Base-by-base conservation (phyloP, 2,797 vertebrate genomes). In the Acrossocheilus fasciatus region DNA sequence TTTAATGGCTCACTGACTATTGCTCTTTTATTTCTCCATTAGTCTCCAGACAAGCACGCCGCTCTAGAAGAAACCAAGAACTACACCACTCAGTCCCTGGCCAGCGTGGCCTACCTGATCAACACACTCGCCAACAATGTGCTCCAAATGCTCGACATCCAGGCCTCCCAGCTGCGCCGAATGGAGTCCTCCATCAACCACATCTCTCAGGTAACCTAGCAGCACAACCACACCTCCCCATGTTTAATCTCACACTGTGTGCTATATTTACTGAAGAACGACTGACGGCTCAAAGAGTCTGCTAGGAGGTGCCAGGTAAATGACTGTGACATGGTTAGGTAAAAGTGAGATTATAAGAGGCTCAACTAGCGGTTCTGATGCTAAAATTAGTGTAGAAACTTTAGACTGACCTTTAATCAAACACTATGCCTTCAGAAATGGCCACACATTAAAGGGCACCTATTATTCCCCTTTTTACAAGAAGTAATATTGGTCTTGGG, bases 91-190 rank as follows among this genome's bases (percentile, higher is more conserved):
- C 98, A 98, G 92, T 98, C 97, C 0, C 94, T 98, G 95, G 98
- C 97, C 82, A 98, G 97, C 4, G 97, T 98, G 57, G 97, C 98
- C 82, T 98, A 98, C 95, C 95, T 98, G 95, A 98, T 98, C 95
- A 98, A 98, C 93, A 98, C 98, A 23, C 94, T 98, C 90, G 98
- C 98, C 92, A 98, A 98, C 95, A 98, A 98, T 95, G 97, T 98
- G 82, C 97, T 98, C 47, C 98, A 98, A 89, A 98, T 98, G 98
- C 93, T 98, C 93, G 98, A 98, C 93, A 98, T 98, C 92, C 97
- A 98, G 91, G 97, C 97, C 18, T 98, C 97, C 1, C 97, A 98
- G 73, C 96, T 98, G 5, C 96, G 97, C 9, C 96, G 97, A 84
- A 98, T 98, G 98, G 97, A 98, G 87, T 98, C 97, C 88, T 97